Base-by-base conservation (phyloP, 2,113 vertebrate genomes). In the Thinocorus orbignyianus region DNA sequence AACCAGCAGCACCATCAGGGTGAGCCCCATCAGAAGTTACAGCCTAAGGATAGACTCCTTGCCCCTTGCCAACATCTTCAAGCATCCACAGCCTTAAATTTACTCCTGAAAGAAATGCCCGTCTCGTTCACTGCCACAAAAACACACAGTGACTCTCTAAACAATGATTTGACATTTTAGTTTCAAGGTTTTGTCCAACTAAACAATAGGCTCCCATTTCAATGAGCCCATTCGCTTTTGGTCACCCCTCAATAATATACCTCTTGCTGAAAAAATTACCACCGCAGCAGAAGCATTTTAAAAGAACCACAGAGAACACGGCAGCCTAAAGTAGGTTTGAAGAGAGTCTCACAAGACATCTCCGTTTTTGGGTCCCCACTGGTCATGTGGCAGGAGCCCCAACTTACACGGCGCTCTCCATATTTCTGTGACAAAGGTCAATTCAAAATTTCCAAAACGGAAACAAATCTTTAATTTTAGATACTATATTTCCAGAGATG, bases 381-480 rank as follows among this genome's bases (percentile, higher is more conserved):
- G 65, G 44, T 68, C 80, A 78, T 44, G 25, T 60, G 84, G 71
- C 93, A 95, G 82, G 41, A 96, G 84, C 96, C 88, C 91, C 81
- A 65, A 44, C 68, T 94, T 78, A 70, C 79, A 61, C 83, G 71
- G 41, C 73, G 82, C 81, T 95, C 30, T 74, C 83, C 70, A 86
- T 85, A 15, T 85, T 92, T 48, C 79, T 95, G 65, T 41, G 88
- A 79, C 95, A 97, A 97, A 98, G 95, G 92, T 97, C 95, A 97
- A 88, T 52, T 88, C 23, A 57, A 95, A 97, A 92, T 97, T 98
- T 97, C 97, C 97, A 95, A 96, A 97, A 96, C 8, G 46, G 95
- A 98, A 98, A 95, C 81, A 96, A 96, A 69, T 69, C 95, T 96
- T 95, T 97, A 97, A 97, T 93, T 98, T 98, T 96, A 97, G 97